Evolutionary conservation across 1,140 invertebrate species (phyloP).

Genomic region (Sycophaga agraensis): DNA sequence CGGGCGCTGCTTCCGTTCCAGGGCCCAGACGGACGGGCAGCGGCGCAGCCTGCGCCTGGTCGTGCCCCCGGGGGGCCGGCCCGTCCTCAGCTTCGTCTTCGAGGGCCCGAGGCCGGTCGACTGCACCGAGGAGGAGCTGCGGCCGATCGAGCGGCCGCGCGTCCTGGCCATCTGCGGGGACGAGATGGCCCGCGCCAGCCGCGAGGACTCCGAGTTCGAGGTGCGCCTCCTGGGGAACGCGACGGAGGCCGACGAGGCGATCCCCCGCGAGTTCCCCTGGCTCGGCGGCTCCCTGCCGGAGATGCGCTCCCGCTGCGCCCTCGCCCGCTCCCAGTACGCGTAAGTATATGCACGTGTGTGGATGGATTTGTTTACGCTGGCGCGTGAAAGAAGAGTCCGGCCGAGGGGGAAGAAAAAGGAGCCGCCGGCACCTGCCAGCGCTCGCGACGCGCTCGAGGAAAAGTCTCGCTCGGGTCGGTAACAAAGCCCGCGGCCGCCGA

Average conservation of each 20-base stretch:
- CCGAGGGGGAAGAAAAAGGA: no score
- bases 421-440: no score
- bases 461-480: no score
- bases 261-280: slow-evolving; percentile 16
- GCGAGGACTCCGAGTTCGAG: not conserved
- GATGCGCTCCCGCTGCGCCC: not conserved
- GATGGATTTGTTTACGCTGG: no score
- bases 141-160: slow-evolving; percentile 2
- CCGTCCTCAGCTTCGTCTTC: slow-evolving; percentile 58
- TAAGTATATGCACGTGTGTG: no score
- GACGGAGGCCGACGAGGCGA: not conserved
- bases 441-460: no score
- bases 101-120: slow-evolving; percentile 44
- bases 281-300: not conserved
- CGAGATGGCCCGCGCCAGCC: not conserved
- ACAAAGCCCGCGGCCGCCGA: no score
- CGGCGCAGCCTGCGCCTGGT: slow-evolving; percentile 44
- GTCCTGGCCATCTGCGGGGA: not conserved
- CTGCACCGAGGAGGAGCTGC: slow-evolving; percentile 39
- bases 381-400: no score
- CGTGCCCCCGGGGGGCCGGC: slow-evolving; percentile 50
- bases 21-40: no score
- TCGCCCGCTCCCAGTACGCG: not conserved
- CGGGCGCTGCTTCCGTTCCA: no score
- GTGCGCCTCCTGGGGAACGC: slow-evolving; percentile 2